Evolutionary conservation across 2,113 vertebrate genomes (phyloP).

Genomic region (Mus musculus): DNA sequence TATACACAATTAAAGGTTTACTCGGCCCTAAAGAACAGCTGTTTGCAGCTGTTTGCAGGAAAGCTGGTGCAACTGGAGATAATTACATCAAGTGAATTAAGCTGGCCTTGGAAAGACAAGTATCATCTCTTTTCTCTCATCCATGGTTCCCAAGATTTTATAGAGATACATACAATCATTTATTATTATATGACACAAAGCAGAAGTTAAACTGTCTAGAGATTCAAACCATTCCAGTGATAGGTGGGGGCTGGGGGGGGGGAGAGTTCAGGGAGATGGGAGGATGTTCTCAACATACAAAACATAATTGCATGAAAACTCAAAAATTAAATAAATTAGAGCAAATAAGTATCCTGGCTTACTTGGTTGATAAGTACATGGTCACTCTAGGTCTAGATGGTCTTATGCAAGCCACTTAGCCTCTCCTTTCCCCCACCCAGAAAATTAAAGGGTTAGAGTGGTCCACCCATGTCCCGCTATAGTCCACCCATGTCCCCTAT

Average conservation of each 20-base stretch:
- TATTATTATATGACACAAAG: neutral
- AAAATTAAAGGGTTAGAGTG: neutral
- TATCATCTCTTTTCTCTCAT: neutral
- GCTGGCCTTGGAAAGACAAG: neutral
- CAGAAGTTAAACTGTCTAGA: neutral
- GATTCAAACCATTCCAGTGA: neutral
- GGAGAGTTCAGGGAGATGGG: neutral
- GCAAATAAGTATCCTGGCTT: neutral
- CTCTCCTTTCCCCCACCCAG: neutral
- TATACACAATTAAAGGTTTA: neutral
- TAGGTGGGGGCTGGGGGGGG: fast-evolving
- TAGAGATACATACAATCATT: neutral
- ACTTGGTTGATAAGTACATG: neutral
- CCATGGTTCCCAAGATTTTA: neutral
- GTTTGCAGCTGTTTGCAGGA: neutral
- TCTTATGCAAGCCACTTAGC: neutral
- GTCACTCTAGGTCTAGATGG: neutral
- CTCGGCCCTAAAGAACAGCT: neutral
- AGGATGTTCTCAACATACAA: neutral
- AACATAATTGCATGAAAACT: neutral
- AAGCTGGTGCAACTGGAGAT: neutral
- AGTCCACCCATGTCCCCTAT: neutral
- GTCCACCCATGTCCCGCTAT: neutral
- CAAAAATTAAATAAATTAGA: neutral
- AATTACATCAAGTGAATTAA: neutral